Evolutionary conservation across 1,140 invertebrate genomes (phyloP), one percentile per base, ranked within the genome.

Genomic region (Drosophila insularis): DNA sequence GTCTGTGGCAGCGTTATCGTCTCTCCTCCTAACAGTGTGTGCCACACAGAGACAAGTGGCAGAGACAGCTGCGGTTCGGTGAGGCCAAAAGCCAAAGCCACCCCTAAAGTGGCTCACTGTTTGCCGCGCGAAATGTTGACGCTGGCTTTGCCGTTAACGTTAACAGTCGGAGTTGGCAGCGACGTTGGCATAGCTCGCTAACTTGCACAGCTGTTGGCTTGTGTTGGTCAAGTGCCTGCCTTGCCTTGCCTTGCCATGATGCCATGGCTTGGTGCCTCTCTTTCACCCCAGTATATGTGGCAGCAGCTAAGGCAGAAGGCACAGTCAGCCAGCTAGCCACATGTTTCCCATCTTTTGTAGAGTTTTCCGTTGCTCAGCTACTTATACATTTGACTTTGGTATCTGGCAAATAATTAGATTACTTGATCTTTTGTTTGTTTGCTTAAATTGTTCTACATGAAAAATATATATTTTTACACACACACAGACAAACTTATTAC

Each of bases 201-300:
- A 55, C 37, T 40, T 72, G 10, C 63, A 53, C 71, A 74, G 80
- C 75, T 58, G 78, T 64, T 64, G n/a, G 46, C 63, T 62, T 54
- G 71, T 74, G 67, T 64, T 78, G 82, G 79, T 73, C 84, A 82
- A 86, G 79, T 87, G 75, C 17, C 43, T 46, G 27, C 27, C 27
- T 10, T 35, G 32, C 27, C 27, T 35, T 35, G 8, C 32, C 32
- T 2, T 2, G 1, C 32, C 32, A n/a, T n/a, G n/a, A n/a, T n/a
- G n/a, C n/a, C n/a, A n/a, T n/a, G n/a, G n/a, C n/a, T n/a, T n/a
- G n/a, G n/a, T n/a, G n/a, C n/a, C n/a, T n/a, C n/a, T n/a, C n/a
- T n/a, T n/a, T n/a, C 14, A 5, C 17, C 43, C 17, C 14, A 50
- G 8, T 21, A 21, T 46, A 14, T 43, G 39, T 43, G 55, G 64